phyloP scores from a whole-genome alignment of 2,888 invertebrate species.

The Ophion slaviceki region DNA sequence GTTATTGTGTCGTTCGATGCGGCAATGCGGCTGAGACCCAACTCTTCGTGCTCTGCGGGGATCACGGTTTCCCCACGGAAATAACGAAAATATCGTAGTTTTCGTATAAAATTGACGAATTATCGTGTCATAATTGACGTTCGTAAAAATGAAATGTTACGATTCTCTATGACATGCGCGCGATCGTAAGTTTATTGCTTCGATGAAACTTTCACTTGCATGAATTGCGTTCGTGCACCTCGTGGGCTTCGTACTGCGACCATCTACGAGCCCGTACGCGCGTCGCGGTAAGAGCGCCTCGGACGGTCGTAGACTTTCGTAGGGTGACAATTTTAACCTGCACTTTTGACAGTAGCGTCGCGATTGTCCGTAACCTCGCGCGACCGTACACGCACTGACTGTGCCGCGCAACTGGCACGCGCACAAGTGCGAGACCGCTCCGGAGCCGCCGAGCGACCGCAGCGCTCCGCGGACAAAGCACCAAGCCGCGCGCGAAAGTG shows the following conservation, averaged over 20 bases:
- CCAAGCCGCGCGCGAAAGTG: neutral
- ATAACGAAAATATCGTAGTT: neutral
- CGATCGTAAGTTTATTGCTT: no score
- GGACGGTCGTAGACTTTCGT: neutral
- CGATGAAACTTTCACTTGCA: no score
- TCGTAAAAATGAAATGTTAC: no score
- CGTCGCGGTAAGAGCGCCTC: no score
- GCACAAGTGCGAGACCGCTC: neutral
- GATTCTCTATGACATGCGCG: no score
- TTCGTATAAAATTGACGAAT: neutral
- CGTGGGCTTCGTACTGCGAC: no score
- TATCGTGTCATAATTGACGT: neutral
- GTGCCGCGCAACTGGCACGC: neutral
- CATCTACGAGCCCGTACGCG: no score
- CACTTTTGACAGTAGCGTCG: neutral
- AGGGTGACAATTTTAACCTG: neutral
- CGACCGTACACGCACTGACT: neutral
- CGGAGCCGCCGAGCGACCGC: neutral
- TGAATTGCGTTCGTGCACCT: conserved; percentile 8
- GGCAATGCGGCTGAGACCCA: no score
- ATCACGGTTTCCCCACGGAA: no score
- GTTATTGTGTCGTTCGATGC: neutral
- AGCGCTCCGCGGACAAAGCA: neutral
- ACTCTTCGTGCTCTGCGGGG: no score
- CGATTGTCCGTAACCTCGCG: neutral